Percentiles rank a stretch among this genome's conserved stretches.
Evolutionary conservation across 2,797 vertebrate genomes (phyloP).

Genomic region (Microchirus variegatus): DNA sequence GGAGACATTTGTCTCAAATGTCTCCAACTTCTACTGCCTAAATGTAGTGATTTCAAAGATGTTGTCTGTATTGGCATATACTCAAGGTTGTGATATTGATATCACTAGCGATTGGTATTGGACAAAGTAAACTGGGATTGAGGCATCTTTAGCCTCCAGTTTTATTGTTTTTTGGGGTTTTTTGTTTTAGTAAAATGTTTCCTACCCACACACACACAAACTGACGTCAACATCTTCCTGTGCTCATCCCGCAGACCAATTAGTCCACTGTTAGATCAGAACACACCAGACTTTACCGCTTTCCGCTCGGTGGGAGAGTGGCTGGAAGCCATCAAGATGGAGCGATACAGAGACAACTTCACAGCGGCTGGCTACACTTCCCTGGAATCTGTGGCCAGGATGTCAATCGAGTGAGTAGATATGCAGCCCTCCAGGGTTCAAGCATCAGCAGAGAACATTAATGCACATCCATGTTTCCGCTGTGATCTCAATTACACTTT

Average conservation of each 20-base stretch:
- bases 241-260: slow-evolving; percentile 87
- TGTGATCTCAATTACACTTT: slow-evolving; percentile 9
- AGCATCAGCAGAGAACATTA: slow-evolving; percentile 26
- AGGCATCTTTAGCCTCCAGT: too few species aligned
- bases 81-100: too few species aligned
- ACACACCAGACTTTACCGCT: slow-evolving; percentile 94
- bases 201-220: slow-evolving; percentile 25
- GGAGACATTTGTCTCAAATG: too few species aligned
- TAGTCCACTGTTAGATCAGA: slow-evolving; percentile 98
- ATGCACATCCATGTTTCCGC: slow-evolving; percentile 3
- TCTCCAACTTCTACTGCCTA: too few species aligned
- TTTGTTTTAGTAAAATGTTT: slow-evolving; percentile 48
- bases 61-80: too few species aligned
- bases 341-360: slow-evolving; percentile 98
- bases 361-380: slow-evolving; percentile 97
- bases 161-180: neutral
- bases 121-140: too few species aligned
- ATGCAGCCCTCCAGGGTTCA: slow-evolving; percentile 14
- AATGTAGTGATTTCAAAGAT: too few species aligned
- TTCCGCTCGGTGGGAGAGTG: slow-evolving; percentile 98
- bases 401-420: slow-evolving; percentile 96
- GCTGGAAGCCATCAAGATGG: slow-evolving; percentile 99
- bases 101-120: too few species aligned
- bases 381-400: slow-evolving; percentile 96
- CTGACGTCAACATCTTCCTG: slow-evolving; percentile 55